Evolutionary conservation across 2,888 invertebrate genomes (phyloP).

Genomic region (Heliconius erato): DNA sequence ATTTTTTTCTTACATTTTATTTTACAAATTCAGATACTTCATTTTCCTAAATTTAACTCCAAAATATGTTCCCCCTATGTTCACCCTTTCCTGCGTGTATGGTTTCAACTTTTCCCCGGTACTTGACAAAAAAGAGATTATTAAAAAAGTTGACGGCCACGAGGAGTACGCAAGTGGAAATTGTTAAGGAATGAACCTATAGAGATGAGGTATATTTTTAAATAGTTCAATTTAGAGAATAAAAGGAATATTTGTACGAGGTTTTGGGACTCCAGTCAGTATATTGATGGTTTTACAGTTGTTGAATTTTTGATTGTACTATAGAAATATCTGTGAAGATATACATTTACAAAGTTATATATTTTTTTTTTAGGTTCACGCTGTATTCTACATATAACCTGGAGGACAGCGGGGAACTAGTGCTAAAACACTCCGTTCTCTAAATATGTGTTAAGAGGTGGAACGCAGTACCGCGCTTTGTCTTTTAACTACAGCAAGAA

Average conservation of each 20-base stretch:
- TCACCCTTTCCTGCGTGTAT: not conserved
- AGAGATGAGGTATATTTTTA: not conserved
- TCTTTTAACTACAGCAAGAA: not conserved
- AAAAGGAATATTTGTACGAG: not conserved
- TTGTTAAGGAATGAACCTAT: not conserved
- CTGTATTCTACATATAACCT: not conserved
- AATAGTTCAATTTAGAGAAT: not conserved
- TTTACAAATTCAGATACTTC: slow-evolving; percentile 2
- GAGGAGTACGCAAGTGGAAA: slow-evolving; percentile 6
- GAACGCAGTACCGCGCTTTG: not conserved
- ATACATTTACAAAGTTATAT: too few species aligned
- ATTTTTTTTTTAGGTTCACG: not conserved
- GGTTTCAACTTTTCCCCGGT: slow-evolving; percentile 5
- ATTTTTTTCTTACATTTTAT: not conserved
- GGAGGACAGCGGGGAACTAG: not conserved
- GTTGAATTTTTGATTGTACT: not conserved
- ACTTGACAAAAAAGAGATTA: slow-evolving; percentile 19
- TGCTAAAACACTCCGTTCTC: too few species aligned
- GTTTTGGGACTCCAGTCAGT: not conserved
- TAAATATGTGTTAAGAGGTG: not conserved
- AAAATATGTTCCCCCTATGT: not conserved
- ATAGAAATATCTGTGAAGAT: not conserved
- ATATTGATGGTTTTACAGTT: not conserved
- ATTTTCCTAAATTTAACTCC: slow-evolving; percentile 3
- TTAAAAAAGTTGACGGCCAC: slow-evolving; percentile 33